These are phyloP conservation scores for Yponomeuta cagnagella DNA, from an alignment of 2,888 invertebrate species.

Conservation along the genomic window DNA sequence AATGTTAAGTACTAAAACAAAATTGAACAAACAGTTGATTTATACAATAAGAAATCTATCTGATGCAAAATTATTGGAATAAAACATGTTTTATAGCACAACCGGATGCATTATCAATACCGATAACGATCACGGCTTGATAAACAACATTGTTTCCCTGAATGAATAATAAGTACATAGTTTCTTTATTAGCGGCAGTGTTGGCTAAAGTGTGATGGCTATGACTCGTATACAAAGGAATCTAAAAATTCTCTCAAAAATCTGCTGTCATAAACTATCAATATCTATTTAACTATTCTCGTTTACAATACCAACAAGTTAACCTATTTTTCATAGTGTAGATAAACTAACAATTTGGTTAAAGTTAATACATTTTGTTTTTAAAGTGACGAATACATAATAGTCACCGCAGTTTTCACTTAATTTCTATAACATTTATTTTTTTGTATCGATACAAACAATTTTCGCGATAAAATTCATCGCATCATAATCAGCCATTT, in stretches of 20 bases:
- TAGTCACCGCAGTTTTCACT: neutral
- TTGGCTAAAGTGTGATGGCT: too few species aligned
- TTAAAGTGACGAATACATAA: slow-evolving; percentile 6
- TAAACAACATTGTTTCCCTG: too few species aligned
- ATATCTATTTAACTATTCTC: neutral
- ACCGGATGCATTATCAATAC: neutral
- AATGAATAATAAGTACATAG: too few species aligned
- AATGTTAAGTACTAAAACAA: slow-evolving; percentile 3
- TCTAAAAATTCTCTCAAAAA: neutral
- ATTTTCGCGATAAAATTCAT: slow-evolving; percentile 6
- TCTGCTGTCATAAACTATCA: neutral
- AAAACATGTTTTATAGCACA: neutral
- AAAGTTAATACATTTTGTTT: slow-evolving; percentile 10
- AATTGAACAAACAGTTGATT: neutral
- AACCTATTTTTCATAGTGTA: slow-evolving; percentile 3
- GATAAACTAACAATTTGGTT: slow-evolving; percentile 5
- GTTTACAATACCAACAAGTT: slow-evolving; percentile 8
- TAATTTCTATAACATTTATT: neutral
- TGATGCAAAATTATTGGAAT: neutral
- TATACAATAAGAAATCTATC: neutral
- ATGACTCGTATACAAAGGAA: neutral
- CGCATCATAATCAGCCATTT: neutral
- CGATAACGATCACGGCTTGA: neutral
- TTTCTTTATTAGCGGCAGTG: too few species aligned
- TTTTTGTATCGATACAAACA: neutral